Conservation (phyloP, 2,888 invertebrate species). For the Drosophila atroscutellata region DNA sequence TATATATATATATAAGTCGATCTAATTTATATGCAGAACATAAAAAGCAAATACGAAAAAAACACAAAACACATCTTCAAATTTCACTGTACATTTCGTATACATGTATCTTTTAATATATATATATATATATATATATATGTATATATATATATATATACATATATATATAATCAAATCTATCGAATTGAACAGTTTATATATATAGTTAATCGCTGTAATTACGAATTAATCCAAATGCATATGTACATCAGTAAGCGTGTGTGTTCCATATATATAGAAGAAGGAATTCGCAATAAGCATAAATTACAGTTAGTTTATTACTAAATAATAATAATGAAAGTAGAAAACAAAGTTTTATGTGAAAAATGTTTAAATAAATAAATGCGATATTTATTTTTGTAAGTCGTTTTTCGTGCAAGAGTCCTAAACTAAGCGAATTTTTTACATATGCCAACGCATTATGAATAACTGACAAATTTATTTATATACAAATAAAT, state of each 20-base stretch:
- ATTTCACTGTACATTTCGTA: conserved; percentile 49
- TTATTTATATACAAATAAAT: conserved; percentile 70
- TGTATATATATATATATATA: conserved; percentile 1
- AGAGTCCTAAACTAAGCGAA: conserved; percentile 60
- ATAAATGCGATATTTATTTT: conserved; percentile 78
- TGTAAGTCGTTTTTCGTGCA: conserved; percentile 71
- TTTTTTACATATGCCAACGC: conserved; percentile 75
- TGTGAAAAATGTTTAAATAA: conserved; percentile 60
- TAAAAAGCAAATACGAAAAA: conserved; percentile 7
- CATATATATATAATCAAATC: conserved; percentile 32
- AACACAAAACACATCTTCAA: conserved; percentile 11
- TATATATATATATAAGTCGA: conserved; percentile 51
- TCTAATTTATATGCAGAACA: conserved; percentile 55
- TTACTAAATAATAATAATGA: background rate
- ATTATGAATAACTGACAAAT: conserved; percentile 47
- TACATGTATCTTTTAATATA: conserved; percentile 1
- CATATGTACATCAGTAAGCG: conserved; percentile 36
- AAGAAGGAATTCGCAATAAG: conserved; percentile 21
- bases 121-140: too few species aligned
- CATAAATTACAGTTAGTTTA: background rate
- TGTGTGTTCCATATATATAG: conserved; percentile 59
- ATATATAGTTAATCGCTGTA: conserved; percentile 44
- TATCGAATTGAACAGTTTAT: conserved; percentile 45
- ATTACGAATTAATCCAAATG: conserved; percentile 30
- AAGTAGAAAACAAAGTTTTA: conserved; percentile 52